Percentiles rank a stretch among this genome's conserved stretches.
phyloP scores from a whole-genome alignment of 2,888 invertebrate genomes.

The Xestia rhomboidea region DNA sequence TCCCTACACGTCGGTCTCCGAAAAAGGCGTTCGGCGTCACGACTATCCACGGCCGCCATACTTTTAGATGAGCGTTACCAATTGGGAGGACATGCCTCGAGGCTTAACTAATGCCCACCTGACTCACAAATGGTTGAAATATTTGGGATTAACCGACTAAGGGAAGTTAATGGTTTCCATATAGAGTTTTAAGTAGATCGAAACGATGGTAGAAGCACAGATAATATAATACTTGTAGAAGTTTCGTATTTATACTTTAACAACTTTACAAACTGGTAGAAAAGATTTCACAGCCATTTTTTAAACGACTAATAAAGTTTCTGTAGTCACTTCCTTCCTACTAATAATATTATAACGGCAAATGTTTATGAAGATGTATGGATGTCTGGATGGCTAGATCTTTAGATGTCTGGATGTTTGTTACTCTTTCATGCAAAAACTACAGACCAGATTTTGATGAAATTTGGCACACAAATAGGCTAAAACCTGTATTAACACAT shows the following conservation, averaged over 20 bases:
- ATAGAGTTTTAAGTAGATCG: background rate
- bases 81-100: conserved; percentile 62
- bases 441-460: too few species aligned
- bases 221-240: too few species aligned
- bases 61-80: conserved; percentile 63
- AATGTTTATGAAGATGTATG: too few species aligned
- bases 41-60: conserved; percentile 70
- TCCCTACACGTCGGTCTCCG: conserved; percentile 74
- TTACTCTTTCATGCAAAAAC: too few species aligned
- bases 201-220: too few species aligned
- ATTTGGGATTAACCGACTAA: conserved; percentile 11
- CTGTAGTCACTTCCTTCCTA: too few species aligned
- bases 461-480: too few species aligned
- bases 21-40: conserved; percentile 84
- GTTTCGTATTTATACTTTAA: background rate
- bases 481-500: too few species aligned
- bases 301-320: background rate
- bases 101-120: conserved; percentile 51
- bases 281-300: background rate
- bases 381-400: too few species aligned
- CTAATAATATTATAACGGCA: too few species aligned
- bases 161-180: conserved; percentile 20
- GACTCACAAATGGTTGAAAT: conserved; percentile 57
- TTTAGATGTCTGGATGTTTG: too few species aligned
- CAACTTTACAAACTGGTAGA: background rate